These are phyloP conservation scores for Ormyrus thymus DNA, from an alignment of 2,888 invertebrate species.

Conservation along the genomic window DNA sequence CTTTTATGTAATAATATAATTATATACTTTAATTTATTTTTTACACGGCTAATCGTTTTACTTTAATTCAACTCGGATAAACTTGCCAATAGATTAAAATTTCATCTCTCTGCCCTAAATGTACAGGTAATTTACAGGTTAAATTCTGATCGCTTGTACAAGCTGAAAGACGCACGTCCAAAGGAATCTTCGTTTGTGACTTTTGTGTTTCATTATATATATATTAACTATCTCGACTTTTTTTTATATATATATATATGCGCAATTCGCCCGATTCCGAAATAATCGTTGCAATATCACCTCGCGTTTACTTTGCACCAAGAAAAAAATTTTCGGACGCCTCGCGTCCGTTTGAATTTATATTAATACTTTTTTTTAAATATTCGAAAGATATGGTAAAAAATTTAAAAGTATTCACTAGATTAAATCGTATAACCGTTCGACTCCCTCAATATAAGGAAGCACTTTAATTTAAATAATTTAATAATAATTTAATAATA, in stretches of 20 bases:
- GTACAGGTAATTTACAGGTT: constrained; percentile 22
- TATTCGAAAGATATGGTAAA: constrained; percentile 19
- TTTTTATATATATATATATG: not conserved
- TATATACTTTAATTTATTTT: constrained; percentile 27
- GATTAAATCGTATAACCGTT: not conserved
- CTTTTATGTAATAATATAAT: constrained; percentile 30
- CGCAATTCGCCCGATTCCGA: constrained; percentile 13
- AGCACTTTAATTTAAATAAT: constrained; percentile 6
- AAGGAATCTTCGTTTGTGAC: constrained; percentile 52
- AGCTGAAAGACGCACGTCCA: constrained; percentile 56
- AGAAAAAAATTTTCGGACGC: constrained; percentile 41
- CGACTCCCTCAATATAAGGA: not conserved
- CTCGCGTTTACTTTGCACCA: constrained; percentile 46
- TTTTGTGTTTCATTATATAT: constrained; percentile 12
- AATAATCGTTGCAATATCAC: constrained; percentile 46
- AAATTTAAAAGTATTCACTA: not conserved
- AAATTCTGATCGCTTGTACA: constrained; percentile 47
- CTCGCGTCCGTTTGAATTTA: not conserved
- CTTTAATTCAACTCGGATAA: constrained; percentile 32
- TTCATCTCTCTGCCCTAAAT: constrained; percentile 30
- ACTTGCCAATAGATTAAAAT: constrained; percentile 45
- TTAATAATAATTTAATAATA: constrained; percentile 21
- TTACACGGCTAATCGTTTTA: constrained; percentile 5
- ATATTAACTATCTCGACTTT: no score
- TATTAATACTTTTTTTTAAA: constrained; percentile 11